Base-by-base conservation (phyloP, 2,113 vertebrate genomes). In the Candoia aspera region DNA sequence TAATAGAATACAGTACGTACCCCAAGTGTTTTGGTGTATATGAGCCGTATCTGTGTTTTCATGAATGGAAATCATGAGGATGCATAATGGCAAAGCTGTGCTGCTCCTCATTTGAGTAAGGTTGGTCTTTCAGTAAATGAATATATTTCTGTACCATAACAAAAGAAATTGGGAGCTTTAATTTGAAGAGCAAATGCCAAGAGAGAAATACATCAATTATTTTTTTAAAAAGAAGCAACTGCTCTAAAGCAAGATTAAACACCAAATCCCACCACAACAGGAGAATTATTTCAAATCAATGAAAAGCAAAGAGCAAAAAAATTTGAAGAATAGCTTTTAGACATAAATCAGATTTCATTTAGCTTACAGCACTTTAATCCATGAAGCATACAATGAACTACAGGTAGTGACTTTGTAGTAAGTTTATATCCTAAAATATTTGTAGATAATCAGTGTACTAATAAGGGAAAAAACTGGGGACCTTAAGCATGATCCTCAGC, bases 311-410 rank as follows among this genome's bases (percentile, higher is more conserved):
- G 12, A 93, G 8, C 6, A 93, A 87, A 87, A 90, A 54, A 2
- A 3, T 9, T 68, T 12, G 84, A 91, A 94, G 85, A 53, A 37
- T 90, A 60, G 0, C 10, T 24, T 6, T 2, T 91, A 87, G 73
- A 46, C 29, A 29, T 49, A 91, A 85, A 85, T 68, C 79, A 91
- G 53, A 84, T 55, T 55, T 64, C 26, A 88, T 93, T 86, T 88
- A 9, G 53, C 4, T 59, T 62, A 57, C 11, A 73, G 21, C 54
- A 29, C 0, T 0, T 0, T 55, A 68, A 2, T 53, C 26, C 53
- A 12, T 0, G 0, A 4, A 83, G 86, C n/a, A 26, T 62, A 15
- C 46, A 87, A 79, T 90, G 24, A 62, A 87, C 58, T 84, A 79
- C 6, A 33, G 0, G 0, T 42, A 26, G 0, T 68, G 55, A 68